These are phyloP conservation scores for Erynnis tages DNA, from an alignment of 2,888 invertebrate genomes.

Conservation along the genomic window DNA sequence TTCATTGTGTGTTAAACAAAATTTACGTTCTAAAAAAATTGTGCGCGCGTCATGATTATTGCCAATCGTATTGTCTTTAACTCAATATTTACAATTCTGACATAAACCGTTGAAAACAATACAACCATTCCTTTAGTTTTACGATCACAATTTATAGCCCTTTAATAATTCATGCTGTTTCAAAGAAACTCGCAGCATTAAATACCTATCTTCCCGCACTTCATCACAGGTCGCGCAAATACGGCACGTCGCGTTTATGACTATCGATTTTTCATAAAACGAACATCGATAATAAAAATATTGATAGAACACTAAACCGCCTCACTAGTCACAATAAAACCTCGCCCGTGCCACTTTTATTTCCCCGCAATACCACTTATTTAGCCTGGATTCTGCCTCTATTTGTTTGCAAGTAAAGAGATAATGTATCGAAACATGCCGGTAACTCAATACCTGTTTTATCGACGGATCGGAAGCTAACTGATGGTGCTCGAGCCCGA, in stretches of 20 bases:
- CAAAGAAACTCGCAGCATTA: slow-evolving; percentile 6
- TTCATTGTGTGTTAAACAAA: no score
- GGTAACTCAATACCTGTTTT: slow-evolving; percentile 39
- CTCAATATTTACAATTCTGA: neutral
- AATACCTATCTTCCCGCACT: slow-evolving; percentile 1
- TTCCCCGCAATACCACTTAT: slow-evolving; percentile 46
- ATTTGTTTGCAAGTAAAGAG: slow-evolving; percentile 50
- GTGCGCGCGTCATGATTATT: no score
- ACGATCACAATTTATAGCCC: neutral
- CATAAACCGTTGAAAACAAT: neutral
- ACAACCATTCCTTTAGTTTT: neutral
- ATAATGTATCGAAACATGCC: slow-evolving; percentile 41
- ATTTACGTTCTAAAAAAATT: neutral
- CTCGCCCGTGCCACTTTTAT: slow-evolving; percentile 47
- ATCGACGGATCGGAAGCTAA: slow-evolving; percentile 27
- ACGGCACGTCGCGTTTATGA: slow-evolving; percentile 21
- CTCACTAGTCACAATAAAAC: slow-evolving; percentile 31
- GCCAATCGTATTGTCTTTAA: neutral
- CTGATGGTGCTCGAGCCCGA: slow-evolving; percentile 20
- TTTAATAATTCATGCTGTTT: slow-evolving; percentile 2
- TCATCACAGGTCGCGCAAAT: slow-evolving; percentile 16
- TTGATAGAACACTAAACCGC: slow-evolving; percentile 29
- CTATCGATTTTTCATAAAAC: slow-evolving; percentile 37
- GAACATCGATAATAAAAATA: slow-evolving; percentile 29
- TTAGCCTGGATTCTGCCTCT: slow-evolving; percentile 48